A percentile compares a stretch with the other conserved stretches of the same genome.
These are phyloP conservation scores for Philaenus spumarius DNA, from an alignment of 1,140 invertebrate species.

Conservation along the genomic window DNA sequence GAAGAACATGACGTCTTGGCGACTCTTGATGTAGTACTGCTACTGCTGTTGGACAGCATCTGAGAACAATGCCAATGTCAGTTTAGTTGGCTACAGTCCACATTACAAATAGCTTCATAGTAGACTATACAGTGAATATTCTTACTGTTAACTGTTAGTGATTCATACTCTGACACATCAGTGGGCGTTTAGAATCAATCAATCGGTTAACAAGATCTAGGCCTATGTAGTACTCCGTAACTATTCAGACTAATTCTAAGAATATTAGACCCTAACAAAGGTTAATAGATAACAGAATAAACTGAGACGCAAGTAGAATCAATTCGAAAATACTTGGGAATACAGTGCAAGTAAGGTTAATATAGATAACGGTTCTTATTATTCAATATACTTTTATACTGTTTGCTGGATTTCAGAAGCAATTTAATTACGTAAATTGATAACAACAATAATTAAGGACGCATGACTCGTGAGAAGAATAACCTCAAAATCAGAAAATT, in stretches of 20 bases:
- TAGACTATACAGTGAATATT: background rate
- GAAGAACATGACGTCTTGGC: conserved; percentile 48
- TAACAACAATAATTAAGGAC: too few relatives aligned
- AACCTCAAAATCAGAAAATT: too few relatives aligned
- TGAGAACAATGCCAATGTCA: background rate
- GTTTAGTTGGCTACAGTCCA: background rate
- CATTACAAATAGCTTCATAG: background rate
- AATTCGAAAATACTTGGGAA: too few relatives aligned
- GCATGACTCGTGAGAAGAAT: too few relatives aligned
- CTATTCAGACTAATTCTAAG: background rate
- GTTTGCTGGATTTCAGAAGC: too few relatives aligned
- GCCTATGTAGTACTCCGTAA: background rate
- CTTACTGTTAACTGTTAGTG: background rate
- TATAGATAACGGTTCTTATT: too few relatives aligned
- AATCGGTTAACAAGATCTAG: background rate
- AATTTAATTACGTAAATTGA: too few relatives aligned
- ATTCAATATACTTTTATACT: too few relatives aligned
- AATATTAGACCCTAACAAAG: too few relatives aligned
- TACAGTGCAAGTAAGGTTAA: too few relatives aligned
- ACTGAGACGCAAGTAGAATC: too few relatives aligned
- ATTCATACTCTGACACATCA: background rate
- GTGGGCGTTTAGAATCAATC: background rate
- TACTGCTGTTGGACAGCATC: conserved; percentile 28
- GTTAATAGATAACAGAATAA: too few relatives aligned
- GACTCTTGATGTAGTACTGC: conserved; percentile 46